These are phyloP conservation scores for Nasonovia ribisnigri DNA, from an alignment of 2,888 invertebrate species.

Conservation along the genomic window DNA sequence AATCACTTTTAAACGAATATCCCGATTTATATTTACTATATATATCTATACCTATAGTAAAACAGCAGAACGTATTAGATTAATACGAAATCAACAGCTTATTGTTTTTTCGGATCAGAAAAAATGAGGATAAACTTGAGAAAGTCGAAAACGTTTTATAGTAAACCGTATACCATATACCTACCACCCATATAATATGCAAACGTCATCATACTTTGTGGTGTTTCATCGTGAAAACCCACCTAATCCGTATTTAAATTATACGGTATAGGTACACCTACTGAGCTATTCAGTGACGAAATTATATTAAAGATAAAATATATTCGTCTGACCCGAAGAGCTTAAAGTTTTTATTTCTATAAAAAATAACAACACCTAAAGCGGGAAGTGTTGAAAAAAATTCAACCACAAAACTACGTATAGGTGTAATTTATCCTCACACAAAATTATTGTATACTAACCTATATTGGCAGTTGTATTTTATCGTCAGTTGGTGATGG, in stretches of 20 bases:
- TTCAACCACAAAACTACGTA: not conserved
- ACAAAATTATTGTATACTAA: not conserved
- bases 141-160: slow-evolving; percentile 7
- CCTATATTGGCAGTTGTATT: not conserved
- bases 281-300: not conserved
- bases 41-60: not conserved
- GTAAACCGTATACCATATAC: not conserved
- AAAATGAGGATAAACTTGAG: not conserved
- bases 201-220: not conserved
- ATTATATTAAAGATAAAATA: not conserved
- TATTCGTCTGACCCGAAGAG: not conserved
- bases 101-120: not conserved
- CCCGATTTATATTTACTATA: not conserved
- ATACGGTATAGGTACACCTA: not conserved
- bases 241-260: slow-evolving; percentile 16
- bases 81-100: not conserved
- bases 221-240: not conserved
- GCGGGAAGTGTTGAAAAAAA: not conserved
- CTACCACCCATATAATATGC: not conserved
- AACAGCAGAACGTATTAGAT: not conserved
- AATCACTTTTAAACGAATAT: not conserved
- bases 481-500: not conserved
- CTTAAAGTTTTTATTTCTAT: not conserved
- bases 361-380: not conserved
- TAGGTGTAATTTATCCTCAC: not conserved